phyloP scores from a whole-genome alignment of 2,113 vertebrate species.

The Coptodon bakossiorum region DNA sequence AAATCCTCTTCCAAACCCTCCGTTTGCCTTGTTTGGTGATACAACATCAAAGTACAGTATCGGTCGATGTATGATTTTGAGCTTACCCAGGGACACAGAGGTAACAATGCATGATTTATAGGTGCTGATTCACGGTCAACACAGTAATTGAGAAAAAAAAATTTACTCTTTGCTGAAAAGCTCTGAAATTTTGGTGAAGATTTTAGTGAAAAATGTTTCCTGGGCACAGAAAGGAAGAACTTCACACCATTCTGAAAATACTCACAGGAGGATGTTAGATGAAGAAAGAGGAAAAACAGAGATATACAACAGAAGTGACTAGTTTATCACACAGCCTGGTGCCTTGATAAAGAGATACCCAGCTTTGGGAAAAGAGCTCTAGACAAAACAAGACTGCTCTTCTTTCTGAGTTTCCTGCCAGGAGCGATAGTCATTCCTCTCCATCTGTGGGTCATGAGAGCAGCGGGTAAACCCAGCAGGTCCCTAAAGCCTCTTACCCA shows the following conservation, averaged over 20 bases:
- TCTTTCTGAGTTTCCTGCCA: conserved; percentile 3
- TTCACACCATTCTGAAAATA: neutral
- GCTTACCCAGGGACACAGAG: neutral
- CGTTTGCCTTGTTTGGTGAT: neutral
- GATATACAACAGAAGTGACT: conserved; percentile 32
- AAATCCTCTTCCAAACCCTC: neutral
- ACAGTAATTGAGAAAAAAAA: neutral
- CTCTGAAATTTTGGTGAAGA: neutral
- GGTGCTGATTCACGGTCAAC: neutral
- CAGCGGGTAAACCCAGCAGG: neutral
- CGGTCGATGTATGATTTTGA: neutral
- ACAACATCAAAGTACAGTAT: neutral
- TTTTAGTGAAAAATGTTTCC: neutral
- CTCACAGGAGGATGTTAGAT: neutral
- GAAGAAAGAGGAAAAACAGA: neutral
- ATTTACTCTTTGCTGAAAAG: neutral
- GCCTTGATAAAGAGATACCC: conserved; percentile 65
- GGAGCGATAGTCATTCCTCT: conserved; percentile 31
- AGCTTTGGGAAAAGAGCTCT: conserved; percentile 20
- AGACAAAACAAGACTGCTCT: conserved; percentile 68
- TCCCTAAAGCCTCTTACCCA: neutral
- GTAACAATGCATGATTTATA: neutral
- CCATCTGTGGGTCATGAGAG: conserved; percentile 37
- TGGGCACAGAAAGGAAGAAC: neutral
- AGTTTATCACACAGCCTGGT: conserved; percentile 53